Conservation (phyloP, 1,140 invertebrate genomes). For the Neodiprion fabricii region DNA sequence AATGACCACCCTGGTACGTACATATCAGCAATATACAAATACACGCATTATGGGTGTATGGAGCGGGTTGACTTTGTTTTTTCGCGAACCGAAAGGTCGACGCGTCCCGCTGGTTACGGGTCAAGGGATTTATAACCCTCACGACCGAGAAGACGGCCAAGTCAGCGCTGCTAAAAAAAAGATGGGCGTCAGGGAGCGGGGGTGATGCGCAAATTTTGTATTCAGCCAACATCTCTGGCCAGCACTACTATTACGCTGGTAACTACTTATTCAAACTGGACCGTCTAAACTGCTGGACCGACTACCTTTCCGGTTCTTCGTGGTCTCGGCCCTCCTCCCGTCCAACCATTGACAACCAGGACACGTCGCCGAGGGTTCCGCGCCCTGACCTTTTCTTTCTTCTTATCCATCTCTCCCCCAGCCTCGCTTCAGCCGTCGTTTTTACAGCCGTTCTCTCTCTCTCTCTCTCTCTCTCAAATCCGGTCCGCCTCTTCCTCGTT, state of each 20-base stretch:
- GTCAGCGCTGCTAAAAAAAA: background rate
- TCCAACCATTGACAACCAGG: background rate
- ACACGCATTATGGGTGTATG: background rate
- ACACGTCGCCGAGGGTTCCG: constrained; percentile 6
- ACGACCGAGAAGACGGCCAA: background rate
- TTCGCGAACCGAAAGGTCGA: background rate
- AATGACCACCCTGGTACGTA: no score
- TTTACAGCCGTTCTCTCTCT: background rate
- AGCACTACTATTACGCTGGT: constrained; percentile 53
- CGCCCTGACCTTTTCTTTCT: constrained; percentile 1
- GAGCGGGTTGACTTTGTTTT: background rate
- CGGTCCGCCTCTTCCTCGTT: background rate
- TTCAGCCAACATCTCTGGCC: constrained; percentile 51
- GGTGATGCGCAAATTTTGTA: constrained; percentile 41
- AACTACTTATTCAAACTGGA: constrained; percentile 60
- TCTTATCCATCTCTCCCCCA: background rate
- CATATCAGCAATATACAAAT: no score
- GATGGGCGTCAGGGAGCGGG: background rate
- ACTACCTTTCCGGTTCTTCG: background rate
- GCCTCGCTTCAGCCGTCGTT: background rate
- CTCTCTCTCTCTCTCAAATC: background rate
- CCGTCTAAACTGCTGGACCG: constrained; percentile 35
- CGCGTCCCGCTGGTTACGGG: background rate
- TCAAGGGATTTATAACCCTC: background rate
- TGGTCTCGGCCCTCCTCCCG: background rate